These are phyloP conservation scores for Sciurus vulgaris DNA, from an alignment of 2,797 vertebrate genomes.

Conservation along the genomic window DNA sequence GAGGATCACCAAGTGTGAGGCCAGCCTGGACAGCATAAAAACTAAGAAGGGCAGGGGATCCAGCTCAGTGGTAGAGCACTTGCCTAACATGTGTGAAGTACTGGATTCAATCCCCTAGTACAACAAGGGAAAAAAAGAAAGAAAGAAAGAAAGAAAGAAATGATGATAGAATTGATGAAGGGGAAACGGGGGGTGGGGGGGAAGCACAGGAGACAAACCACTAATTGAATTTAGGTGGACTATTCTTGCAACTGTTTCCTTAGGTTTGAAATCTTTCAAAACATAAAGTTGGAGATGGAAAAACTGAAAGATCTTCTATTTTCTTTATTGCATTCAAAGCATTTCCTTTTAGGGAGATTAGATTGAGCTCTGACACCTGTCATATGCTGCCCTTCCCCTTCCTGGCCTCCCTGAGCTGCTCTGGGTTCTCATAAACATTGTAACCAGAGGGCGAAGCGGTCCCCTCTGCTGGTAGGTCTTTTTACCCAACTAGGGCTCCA, in stretches of 20 bases:
- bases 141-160: too few relatives aligned
- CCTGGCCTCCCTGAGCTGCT: background rate
- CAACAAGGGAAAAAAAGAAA: background rate
- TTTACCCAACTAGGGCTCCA: background rate
- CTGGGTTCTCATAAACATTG: background rate
- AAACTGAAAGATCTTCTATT: background rate
- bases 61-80: background rate
- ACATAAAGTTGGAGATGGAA: background rate
- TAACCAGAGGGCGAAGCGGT: background rate
- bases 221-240: background rate
- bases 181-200: background rate
- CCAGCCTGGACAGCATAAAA: background rate
- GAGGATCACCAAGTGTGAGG: background rate
- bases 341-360: background rate
- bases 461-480: background rate
- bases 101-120: background rate
- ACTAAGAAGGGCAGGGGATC: background rate
- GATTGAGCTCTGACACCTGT: background rate
- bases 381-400: background rate
- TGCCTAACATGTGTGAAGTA: too few relatives aligned
- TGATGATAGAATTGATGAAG: too few relatives aligned
- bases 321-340: background rate
- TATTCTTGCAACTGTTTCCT: background rate
- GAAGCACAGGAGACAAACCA: background rate
- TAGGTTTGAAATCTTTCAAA: conserved; percentile 19